Evolutionary conservation across 1,140 invertebrate species (phyloP), one percentile per base, ranked within the genome.

Genomic region (Lerema accius): DNA sequence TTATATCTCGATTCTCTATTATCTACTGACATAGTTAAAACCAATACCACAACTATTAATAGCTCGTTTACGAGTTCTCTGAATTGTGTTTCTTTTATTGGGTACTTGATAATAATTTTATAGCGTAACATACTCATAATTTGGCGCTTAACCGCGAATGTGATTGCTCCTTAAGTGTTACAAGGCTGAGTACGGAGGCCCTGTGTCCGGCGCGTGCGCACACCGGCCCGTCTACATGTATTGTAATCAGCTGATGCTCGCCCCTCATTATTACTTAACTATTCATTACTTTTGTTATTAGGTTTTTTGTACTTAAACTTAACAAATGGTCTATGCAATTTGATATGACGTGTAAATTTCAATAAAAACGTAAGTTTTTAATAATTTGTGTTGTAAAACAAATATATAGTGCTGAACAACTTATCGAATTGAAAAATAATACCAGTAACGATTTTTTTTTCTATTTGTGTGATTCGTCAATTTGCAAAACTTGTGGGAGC

Each of bases 121-220:
- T 51, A 39, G 51, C 43, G 6, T 56, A 66, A 50, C 55, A 11
- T 42, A 39, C 60, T 69, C 67, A 72, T 74, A 73, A 78, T 72
- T 68, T 65, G 73, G 72, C 68, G 76, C 71, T 70, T 70, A 63
- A 59, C 59, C 71, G 68, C 67, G 66, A 76, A 73, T 83, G 80
- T 79, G 74, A 83, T 70, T 80, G 80, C 68, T 70, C 76, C 69
- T 55, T 72, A 79, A 78, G 68, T 73, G 65, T 76, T 50, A 79
- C 80, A 81, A 83, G 80, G 80, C 72, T 73, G 55, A 11, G 61
- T 55, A 61, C 17, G 50, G 50, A 40, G 37, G 11, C 17, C 65
- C 67, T 61, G 48, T 61, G 69, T 69, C 64, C 58, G 56, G 48
- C 48, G 70, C 65, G 63, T 67, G 67, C 61, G 63, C 67, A 65